These are phyloP conservation scores for Temnothorax rugatulus DNA, from an alignment of 2,888 invertebrate genomes.

Conservation along the genomic window DNA sequence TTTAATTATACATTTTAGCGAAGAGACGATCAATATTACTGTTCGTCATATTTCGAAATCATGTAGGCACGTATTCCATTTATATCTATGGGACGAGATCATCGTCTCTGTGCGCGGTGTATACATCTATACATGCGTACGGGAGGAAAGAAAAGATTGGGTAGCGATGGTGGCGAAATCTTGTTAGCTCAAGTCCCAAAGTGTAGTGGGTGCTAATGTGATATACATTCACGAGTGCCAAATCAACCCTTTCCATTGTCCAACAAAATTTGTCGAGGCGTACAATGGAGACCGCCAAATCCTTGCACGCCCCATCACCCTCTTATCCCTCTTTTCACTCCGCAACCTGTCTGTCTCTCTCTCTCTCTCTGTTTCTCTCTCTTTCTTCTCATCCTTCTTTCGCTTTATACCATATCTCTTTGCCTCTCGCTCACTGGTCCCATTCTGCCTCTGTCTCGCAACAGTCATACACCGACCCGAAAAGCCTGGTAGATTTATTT, in stretches of 20 bases:
- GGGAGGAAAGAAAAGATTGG: slow-evolving; percentile 33
- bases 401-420: not conserved
- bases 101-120: not conserved
- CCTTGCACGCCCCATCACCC: slow-evolving; percentile 18
- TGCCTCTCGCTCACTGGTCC: slow-evolving; percentile 11
- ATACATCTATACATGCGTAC: not conserved
- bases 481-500: slow-evolving; percentile 74
- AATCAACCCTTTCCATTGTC: slow-evolving; percentile 77
- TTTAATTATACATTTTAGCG: slow-evolving; percentile 26
- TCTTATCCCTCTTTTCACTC: slow-evolving; percentile 52
- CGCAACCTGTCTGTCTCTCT: not conserved
- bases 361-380: not conserved
- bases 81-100: not conserved
- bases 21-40: slow-evolving; percentile 7
- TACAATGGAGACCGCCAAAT: slow-evolving; percentile 68
- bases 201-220: slow-evolving; percentile 70
- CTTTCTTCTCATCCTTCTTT: slow-evolving; percentile 11
- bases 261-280: slow-evolving; percentile 75
- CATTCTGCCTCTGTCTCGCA: slow-evolving; percentile 22
- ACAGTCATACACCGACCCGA: slow-evolving; percentile 67
- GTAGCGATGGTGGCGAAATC: slow-evolving; percentile 59
- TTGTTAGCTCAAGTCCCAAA: slow-evolving; percentile 73
- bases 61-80: not conserved
- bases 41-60: slow-evolving; percentile 5
- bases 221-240: slow-evolving; percentile 78